phyloP scores from a whole-genome alignment of 2,797 vertebrate species.

The Periparus ater region DNA sequence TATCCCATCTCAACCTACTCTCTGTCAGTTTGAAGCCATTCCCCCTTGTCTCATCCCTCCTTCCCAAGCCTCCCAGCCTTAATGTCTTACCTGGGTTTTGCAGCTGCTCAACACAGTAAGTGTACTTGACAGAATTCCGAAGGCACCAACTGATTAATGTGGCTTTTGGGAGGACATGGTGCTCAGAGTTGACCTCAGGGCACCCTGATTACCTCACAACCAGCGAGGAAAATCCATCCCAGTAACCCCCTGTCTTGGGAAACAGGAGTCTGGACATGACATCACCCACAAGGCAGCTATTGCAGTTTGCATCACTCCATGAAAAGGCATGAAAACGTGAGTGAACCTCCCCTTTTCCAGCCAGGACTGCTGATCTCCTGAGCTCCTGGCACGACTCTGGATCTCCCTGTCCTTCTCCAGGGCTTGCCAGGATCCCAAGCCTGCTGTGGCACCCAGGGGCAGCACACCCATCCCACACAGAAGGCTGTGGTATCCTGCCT shows the following conservation, averaged over 20 bases:
- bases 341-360: background rate
- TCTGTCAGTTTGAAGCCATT: background rate
- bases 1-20: background rate
- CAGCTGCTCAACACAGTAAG: background rate
- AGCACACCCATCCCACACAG: background rate
- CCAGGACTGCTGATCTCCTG: background rate
- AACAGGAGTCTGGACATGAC: background rate
- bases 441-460: fast-evolving
- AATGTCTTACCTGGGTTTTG: background rate
- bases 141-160: background rate
- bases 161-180: background rate
- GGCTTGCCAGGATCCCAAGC: background rate
- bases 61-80: background rate
- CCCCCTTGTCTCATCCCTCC: background rate
- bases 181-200: background rate
- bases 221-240: background rate
- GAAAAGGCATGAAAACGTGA: background rate
- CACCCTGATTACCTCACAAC: background rate
- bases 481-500: background rate
- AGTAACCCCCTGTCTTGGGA: background rate
- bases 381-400: background rate
- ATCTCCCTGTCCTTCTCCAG: background rate
- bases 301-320: background rate
- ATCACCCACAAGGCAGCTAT: background rate
- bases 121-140: background rate